Base-by-base conservation (phyloP, 2,113 vertebrate genomes). In the Mus pahari region DNA sequence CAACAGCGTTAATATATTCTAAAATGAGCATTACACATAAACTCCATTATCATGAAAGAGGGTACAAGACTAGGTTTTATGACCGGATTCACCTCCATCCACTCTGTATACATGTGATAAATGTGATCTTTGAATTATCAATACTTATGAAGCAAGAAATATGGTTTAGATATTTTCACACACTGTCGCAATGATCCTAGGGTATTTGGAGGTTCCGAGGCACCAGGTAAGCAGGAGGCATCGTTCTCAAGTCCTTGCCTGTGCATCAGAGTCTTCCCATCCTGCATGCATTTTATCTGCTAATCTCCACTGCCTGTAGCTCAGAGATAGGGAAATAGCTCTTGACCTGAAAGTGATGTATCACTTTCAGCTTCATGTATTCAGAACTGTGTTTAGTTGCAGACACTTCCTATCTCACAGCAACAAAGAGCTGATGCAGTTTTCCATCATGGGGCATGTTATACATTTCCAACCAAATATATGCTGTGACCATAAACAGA, bases 381-480 rank as follows among this genome's bases (percentile, higher is more conserved):
- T 89, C 81, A 89, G 48, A 39, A 74, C 50, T 64, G 73, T 79
- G 39, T 48, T 93, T 89, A 84, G 77, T 95, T 75, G 75, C 24
- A 71, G 82, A 78, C 28, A 73, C 92, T 97, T 84, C 50, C 79
- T 95, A 94, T 89, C 68, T 95, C 42, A 31, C 68, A 78, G 91
- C 90, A 91, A 42, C 71, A 93, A 96, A 91, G 22, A 55, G 19
- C 28, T 68, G 48, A 93, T 94, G 66, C 42, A 20, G 86, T 97
- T 66, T 92, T 91, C 92, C 26, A 89, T 71, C 16, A 39, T 48
- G 60, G 79, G 68, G 31, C 92, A 42, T 89, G 22, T 86, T 86
- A 94, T 91, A 74, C 0, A 1, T 90, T 64, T 64, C n/a, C 79
- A 86, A 97, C 93, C 28, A 93, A 96, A 96, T 79, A 90, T 75